These are phyloP conservation scores for Hirudinaria manillensis DNA, from an alignment of 2,888 invertebrate genomes.

Conservation along the genomic window DNA sequence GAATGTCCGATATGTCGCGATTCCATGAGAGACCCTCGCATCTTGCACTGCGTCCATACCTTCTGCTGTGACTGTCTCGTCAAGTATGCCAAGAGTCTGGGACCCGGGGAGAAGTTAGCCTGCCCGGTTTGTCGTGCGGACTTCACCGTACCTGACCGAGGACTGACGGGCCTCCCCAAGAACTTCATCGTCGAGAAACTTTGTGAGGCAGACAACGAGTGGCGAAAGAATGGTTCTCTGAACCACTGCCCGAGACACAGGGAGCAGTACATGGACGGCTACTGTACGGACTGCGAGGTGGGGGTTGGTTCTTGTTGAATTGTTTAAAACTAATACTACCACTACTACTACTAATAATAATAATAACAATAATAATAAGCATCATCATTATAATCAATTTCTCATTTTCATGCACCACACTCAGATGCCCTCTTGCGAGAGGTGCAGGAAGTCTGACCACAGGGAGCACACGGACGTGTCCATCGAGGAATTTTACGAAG, in stretches of 20 bases:
- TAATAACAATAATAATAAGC: background rate
- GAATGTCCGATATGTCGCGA: slow-evolving; percentile 31
- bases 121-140: slow-evolving; percentile 32
- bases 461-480: slow-evolving; percentile 17
- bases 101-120: slow-evolving; percentile 22
- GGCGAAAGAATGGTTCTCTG: slow-evolving; percentile 5
- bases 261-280: slow-evolving; percentile 12
- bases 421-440: slow-evolving; percentile 18
- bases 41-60: slow-evolving; percentile 32
- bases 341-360: background rate
- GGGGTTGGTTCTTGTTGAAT: background rate
- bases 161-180: slow-evolving; percentile 27
- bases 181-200: slow-evolving; percentile 34
- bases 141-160: slow-evolving; percentile 26
- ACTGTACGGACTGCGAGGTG: slow-evolving; percentile 22
- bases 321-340: background rate
- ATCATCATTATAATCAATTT: background rate
- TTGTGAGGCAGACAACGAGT: slow-evolving; percentile 23
- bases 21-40: slow-evolving; percentile 29
- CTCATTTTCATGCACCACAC: background rate
- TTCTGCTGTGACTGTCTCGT: slow-evolving; percentile 32
- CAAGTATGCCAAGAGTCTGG: slow-evolving; percentile 24
- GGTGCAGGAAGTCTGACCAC: slow-evolving; percentile 11
- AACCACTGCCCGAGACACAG: slow-evolving; percentile 15
- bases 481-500: slow-evolving; percentile 24